Evolutionary conservation across 2,888 invertebrate genomes (phyloP), one percentile per base, ranked within the genome.

Genomic region (Deilephila porcellus): DNA sequence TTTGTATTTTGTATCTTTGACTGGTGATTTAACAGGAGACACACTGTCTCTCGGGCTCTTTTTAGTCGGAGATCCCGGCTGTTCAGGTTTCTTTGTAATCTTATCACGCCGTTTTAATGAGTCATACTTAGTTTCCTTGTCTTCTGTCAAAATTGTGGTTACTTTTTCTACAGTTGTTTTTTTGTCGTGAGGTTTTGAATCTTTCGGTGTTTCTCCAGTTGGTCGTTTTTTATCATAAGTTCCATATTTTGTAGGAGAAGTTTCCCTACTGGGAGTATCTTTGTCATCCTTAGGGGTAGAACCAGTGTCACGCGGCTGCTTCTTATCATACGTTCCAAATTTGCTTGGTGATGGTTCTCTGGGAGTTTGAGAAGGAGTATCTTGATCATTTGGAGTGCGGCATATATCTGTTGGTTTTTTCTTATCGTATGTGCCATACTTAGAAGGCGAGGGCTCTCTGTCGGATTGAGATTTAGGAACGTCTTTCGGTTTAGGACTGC

Each of bases 11-110:
- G 76, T 81, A 62, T 89, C 88, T 79, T 84, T 90, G 71, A 75
- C 76, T 17, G 83, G 79, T 60, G 85, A 83, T 81, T 90, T 91
- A 0, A 71, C 64, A 5, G 91, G 91, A 11, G 91, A 91, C 71
- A 76, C 74, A 60, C 83, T 88, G 8, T 83, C 82, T 75, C 88
- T 84, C 19, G 86, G 83, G 60, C 78, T 77, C 56, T 83, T 87
- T 70, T 84, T 88, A 0, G 71, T 79, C 20, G 87, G 84, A n/a
- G 84, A 83, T 14, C 74, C 72, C 19, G 84, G 80, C 6, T 75
- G 72, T 53, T 83, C 84, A 3, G 79, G n/a, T 74, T 83, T 83
- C 60, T 75, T 84, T 8, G 83, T 78, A 29, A 78, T 78, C 60
- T 82, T 86, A 73, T 85, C 84, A 37, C 77, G 81, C 56, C 77